Conservation (phyloP, 2,797 vertebrate genomes). For the Pseudocheirus occidentalis region DNA sequence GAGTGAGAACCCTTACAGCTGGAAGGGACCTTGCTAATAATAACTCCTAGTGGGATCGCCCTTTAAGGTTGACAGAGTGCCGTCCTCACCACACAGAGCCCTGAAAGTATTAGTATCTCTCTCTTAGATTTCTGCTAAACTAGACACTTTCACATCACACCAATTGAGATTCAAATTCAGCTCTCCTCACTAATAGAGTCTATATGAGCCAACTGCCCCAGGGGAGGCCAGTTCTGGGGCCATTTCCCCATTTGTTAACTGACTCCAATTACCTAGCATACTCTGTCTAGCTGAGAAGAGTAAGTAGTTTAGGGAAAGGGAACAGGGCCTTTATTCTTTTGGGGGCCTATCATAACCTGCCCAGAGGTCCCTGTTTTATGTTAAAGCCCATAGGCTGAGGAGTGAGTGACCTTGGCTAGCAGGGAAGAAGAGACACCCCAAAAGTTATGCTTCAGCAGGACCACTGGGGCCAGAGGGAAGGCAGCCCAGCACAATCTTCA, state of each 20-base stretch:
- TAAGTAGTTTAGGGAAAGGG: not conserved
- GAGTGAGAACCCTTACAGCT: not conserved
- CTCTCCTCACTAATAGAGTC: not conserved
- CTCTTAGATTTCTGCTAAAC: not conserved
- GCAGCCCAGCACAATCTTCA: not conserved
- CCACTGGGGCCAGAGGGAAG: not conserved
- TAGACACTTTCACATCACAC: not conserved
- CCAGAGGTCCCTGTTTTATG: not conserved
- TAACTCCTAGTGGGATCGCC: not conserved
- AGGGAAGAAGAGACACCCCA: not conserved
- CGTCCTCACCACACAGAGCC: not conserved
- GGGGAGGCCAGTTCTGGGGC: not conserved
- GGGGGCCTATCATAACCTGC: not conserved
- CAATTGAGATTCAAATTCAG: not conserved
- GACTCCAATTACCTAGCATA: not conserved
- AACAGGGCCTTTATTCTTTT: not conserved
- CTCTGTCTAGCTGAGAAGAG: not conserved
- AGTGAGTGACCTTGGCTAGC: not conserved
- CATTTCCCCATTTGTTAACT: not conserved
- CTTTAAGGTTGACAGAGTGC: not conserved
- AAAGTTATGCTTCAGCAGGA: not conserved
- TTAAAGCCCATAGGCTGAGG: not conserved
- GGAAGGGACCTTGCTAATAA: not conserved
- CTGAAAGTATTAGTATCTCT: not conserved
- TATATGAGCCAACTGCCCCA: not conserved